Percentiles rank a stretch among this genome's conserved stretches.
Evolutionary conservation across 1,140 invertebrate species (phyloP).

Genomic region (Holcopasites calliopsidis): DNA sequence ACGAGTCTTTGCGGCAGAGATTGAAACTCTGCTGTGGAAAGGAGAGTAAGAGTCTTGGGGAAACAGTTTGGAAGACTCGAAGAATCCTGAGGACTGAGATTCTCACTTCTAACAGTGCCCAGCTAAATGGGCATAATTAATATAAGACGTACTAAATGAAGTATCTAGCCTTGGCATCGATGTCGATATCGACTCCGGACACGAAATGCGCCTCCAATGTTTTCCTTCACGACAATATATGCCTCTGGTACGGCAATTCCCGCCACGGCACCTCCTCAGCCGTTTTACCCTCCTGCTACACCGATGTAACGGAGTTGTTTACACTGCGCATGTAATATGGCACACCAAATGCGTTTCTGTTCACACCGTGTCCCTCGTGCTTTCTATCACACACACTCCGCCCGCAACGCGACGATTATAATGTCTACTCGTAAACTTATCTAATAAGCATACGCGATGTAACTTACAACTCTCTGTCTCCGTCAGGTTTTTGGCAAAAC

Average conservation of each 20-base stretch:
- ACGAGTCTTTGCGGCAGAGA: conserved; percentile 54
- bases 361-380: neutral
- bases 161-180: too few relatives aligned
- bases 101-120: too few relatives aligned
- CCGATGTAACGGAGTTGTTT: conserved; percentile 81
- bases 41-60: too few relatives aligned
- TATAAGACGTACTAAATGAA: too few relatives aligned
- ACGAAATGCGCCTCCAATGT: too few relatives aligned
- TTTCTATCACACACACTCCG: neutral
- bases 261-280: conserved; percentile 74
- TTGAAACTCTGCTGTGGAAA: too few relatives aligned
- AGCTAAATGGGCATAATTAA: too few relatives aligned
- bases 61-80: too few relatives aligned
- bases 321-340: conserved; percentile 80
- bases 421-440: neutral
- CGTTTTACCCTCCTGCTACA: conserved; percentile 75
- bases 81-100: too few relatives aligned
- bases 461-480: conserved; percentile 23
- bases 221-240: conserved; percentile 70
- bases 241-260: conserved; percentile 77
- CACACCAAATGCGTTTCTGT: conserved; percentile 58
- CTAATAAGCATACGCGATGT: neutral
- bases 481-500: too few relatives aligned
- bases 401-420: neutral
- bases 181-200: too few relatives aligned